Conservation (phyloP, 2,797 vertebrate genomes). For the Mormyrus hasselquistii region DNA sequence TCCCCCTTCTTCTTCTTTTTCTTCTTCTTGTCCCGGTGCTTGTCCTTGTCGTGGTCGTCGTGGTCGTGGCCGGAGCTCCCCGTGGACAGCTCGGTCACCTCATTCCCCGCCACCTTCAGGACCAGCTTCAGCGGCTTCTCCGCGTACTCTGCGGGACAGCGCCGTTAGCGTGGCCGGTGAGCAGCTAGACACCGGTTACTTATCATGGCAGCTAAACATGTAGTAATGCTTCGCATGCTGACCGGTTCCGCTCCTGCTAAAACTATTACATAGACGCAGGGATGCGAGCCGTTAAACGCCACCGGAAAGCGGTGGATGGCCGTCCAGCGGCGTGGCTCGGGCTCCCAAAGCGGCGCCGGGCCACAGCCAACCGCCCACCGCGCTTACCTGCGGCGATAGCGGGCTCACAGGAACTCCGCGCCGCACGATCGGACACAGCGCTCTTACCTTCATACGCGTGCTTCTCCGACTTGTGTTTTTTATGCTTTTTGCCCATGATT, state of each 20-base stretch:
- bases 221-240: not conserved
- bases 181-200: not conserved
- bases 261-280: not conserved
- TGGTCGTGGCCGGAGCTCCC: slow-evolving; percentile 79
- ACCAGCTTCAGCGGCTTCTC: slow-evolving; percentile 93
- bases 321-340: not conserved
- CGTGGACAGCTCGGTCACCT: slow-evolving; percentile 83
- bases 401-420: not conserved
- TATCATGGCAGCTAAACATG: not conserved
- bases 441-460: slow-evolving; percentile 78
- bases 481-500: slow-evolving; percentile 94
- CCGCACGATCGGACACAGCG: not conserved
- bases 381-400: not conserved
- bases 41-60: slow-evolving; percentile 78
- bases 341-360: not conserved
- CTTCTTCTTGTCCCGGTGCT: slow-evolving; percentile 90
- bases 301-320: not conserved
- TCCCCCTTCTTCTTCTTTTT: slow-evolving; percentile 93
- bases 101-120: slow-evolving; percentile 87
- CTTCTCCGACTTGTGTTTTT: slow-evolving; percentile 90
- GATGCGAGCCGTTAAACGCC: not conserved
- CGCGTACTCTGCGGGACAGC: slow-evolving; percentile 63
- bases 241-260: not conserved
- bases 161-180: not conserved
- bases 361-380: not conserved